Evolutionary conservation across 2,888 invertebrate genomes (phyloP).

Genomic region (Tipula unca): DNA sequence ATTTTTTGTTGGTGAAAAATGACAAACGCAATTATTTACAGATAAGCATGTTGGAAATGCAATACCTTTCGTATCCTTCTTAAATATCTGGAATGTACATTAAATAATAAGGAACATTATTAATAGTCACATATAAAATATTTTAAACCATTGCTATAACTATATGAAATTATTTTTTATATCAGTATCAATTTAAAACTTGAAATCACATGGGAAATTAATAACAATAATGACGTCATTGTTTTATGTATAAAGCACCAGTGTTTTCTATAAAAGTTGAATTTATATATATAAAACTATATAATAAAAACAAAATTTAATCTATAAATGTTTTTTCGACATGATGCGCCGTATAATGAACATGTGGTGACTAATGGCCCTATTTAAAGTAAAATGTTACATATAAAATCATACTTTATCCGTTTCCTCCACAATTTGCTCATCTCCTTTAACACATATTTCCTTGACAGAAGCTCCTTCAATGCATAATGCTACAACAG

Average conservation of each 20-base stretch:
- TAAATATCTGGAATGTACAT: constrained; percentile 59
- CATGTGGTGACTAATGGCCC: background rate
- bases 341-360: background rate
- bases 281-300: no score
- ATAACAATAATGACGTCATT: background rate
- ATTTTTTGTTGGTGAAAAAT: constrained; percentile 92
- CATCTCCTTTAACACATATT: constrained; percentile 89
- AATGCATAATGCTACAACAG: constrained; percentile 78
- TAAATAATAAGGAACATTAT: background rate
- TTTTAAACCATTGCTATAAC: no score
- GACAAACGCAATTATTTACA: constrained; percentile 98
- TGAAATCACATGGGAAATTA: background rate
- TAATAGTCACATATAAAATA: no score
- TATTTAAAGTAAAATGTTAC: background rate
- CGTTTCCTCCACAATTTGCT: constrained; percentile 79
- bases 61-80: constrained; percentile 97
- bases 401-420: constrained; percentile 57
- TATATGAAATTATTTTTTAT: no score
- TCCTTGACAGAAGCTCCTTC: constrained; percentile 82
- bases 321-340: background rate
- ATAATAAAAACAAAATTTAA: background rate
- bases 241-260: no score
- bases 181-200: no score
- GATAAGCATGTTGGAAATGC: constrained; percentile 99
- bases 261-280: no score